Percentiles rank a stretch among this genome's conserved stretches.
Evolutionary conservation across 2,888 invertebrate genomes (phyloP).

Genomic region (Ethmia dodecea): DNA sequence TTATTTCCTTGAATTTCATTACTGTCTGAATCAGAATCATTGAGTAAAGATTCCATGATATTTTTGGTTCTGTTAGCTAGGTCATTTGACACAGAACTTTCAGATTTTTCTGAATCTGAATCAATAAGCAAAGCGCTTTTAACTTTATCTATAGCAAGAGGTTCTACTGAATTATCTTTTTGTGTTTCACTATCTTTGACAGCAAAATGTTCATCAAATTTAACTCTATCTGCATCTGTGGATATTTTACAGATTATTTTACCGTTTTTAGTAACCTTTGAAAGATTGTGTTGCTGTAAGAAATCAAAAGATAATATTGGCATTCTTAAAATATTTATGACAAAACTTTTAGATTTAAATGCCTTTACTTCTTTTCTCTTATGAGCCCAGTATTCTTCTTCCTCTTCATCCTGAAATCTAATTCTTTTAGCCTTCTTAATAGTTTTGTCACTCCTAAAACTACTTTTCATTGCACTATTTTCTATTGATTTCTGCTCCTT

Average conservation of each 20-base stretch:
- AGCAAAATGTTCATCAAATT: too few relatives aligned
- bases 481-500: constrained; percentile 5
- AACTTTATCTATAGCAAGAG: constrained; percentile 23
- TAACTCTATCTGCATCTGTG: too few relatives aligned
- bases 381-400: constrained; percentile 27
- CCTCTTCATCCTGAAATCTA: constrained; percentile 9
- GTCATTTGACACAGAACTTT: constrained; percentile 5
- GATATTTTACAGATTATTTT: constrained; percentile 35
- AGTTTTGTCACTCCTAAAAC: constrained; percentile 1
- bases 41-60: constrained; percentile 20
- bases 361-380: constrained; percentile 41
- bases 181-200: too few relatives aligned
- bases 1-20: not conserved
- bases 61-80: constrained; percentile 2
- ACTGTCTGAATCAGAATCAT: constrained; percentile 17
- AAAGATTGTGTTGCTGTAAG: constrained; percentile 37
- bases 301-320: constrained; percentile 38
- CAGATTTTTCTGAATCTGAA: not conserved
- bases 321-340: constrained; percentile 37
- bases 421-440: constrained; percentile 9
- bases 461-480: constrained; percentile 5
- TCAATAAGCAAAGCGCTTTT: constrained; percentile 18
- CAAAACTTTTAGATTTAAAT: constrained; percentile 49
- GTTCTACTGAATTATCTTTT: too few relatives aligned
- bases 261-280: constrained; percentile 36